A percentile compares a stretch with the other conserved stretches of the same genome.
These are phyloP conservation scores for Xiphophorus birchmanni DNA, from an alignment of 2,797 vertebrate species.

Conservation along the genomic window DNA sequence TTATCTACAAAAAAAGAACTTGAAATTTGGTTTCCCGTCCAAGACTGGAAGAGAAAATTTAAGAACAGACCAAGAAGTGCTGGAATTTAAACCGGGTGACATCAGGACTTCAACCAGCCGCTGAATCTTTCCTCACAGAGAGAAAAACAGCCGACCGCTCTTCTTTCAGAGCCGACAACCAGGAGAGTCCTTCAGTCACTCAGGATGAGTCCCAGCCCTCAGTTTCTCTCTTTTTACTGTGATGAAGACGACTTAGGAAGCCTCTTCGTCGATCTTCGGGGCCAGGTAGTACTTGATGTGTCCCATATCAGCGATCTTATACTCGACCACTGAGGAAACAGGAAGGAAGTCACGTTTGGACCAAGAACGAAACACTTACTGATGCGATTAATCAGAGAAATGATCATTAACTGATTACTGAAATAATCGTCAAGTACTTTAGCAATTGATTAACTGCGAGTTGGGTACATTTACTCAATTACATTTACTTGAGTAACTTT, in stretches of 20 bases:
- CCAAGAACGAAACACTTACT: not conserved
- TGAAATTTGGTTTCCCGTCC: constrained; percentile 34
- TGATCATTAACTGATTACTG: too few relatives aligned
- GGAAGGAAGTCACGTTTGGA: not conserved
- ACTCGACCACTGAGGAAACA: constrained; percentile 88
- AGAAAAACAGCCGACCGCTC: not conserved
- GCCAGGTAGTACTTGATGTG: constrained; percentile 96
- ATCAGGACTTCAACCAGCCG: constrained; percentile 7
- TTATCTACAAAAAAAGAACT: constrained; percentile 75
- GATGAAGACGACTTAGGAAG: constrained; percentile 63
- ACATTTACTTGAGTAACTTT: too few relatives aligned
- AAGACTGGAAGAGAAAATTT: constrained; percentile 18
- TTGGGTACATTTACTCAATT: too few relatives aligned
- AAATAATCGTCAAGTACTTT: too few relatives aligned
- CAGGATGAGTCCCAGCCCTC: constrained; percentile 36
- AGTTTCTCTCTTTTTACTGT: constrained; percentile 22
- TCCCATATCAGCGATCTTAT: constrained; percentile 97
- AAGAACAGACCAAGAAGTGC: constrained; percentile 35
- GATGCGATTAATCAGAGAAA: too few relatives aligned
- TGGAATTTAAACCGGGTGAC: constrained; percentile 17
- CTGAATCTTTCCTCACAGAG: constrained; percentile 6
- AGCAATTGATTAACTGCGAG: too few relatives aligned
- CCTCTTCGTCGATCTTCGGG: constrained; percentile 94
- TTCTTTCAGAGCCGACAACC: not conserved
- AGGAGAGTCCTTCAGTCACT: constrained; percentile 26